Percentiles rank a stretch among this genome's conserved stretches.
These are phyloP conservation scores for Drosophila paramelanica DNA, from an alignment of 2,888 invertebrate species.

Conservation along the genomic window DNA sequence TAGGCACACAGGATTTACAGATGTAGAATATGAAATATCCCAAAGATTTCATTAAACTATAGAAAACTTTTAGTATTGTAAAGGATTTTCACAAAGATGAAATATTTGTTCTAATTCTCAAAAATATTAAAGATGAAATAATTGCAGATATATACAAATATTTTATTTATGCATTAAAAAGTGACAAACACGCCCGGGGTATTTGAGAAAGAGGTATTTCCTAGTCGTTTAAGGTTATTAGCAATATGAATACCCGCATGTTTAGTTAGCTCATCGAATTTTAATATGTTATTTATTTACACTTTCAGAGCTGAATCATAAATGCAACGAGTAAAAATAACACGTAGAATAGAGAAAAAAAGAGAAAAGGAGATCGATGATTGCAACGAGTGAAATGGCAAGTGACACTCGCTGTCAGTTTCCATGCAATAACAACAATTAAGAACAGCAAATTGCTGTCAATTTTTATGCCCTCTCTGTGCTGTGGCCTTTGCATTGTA, in stretches of 20 bases:
- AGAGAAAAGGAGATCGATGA: not conserved
- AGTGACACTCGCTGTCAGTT: slow-evolving; percentile 40
- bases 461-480: slow-evolving; percentile 44
- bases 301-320: slow-evolving; percentile 31
- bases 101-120: too few relatives aligned
- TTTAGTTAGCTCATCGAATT: slow-evolving; percentile 4
- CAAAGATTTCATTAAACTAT: too few relatives aligned
- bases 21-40: too few relatives aligned
- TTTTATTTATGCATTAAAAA: too few relatives aligned
- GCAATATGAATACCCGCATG: not conserved
- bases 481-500: slow-evolving; percentile 21
- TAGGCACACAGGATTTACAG: too few relatives aligned
- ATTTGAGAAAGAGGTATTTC: not conserved
- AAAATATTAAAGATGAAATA: too few relatives aligned
- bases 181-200: too few relatives aligned
- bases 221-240: too few relatives aligned
- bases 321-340: slow-evolving; percentile 12
- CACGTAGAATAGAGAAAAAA: not conserved
- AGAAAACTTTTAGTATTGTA: too few relatives aligned
- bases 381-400: slow-evolving; percentile 22
- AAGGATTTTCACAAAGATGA: too few relatives aligned
- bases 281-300: slow-evolving; percentile 55
- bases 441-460: slow-evolving; percentile 62
- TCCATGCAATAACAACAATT: slow-evolving; percentile 47
- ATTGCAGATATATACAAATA: too few relatives aligned